Evolutionary conservation across 2,113 vertebrate genomes (phyloP).

Genomic region (Phaetusa simplex): DNA sequence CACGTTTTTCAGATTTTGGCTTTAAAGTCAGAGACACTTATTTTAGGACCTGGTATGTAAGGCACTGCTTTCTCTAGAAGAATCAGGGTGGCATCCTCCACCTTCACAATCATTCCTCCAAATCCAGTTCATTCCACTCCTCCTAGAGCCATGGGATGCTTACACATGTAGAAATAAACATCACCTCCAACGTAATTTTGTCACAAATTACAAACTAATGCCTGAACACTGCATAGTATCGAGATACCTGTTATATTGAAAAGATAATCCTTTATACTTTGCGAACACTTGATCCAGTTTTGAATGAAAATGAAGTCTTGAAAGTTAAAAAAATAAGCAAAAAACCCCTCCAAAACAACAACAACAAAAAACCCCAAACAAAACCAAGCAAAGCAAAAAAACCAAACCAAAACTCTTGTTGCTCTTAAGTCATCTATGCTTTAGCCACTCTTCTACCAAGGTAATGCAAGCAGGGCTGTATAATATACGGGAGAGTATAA

Average conservation of each 20-base stretch:
- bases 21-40: background rate
- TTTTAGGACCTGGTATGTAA: background rate
- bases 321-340: background rate
- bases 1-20: background rate
- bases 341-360: background rate
- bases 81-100: background rate
- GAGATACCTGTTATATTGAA: background rate
- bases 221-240: background rate
- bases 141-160: no score
- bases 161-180: background rate
- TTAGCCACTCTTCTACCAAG: background rate
- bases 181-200: background rate
- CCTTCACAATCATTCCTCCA: background rate
- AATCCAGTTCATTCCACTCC: background rate
- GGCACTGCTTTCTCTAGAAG: background rate
- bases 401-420: background rate
- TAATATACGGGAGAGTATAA: background rate
- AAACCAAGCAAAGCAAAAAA: background rate
- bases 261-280: background rate
- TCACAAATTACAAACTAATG: background rate
- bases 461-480: background rate
- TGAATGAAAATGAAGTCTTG: background rate
- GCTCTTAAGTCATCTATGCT: background rate
- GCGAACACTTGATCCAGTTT: background rate
- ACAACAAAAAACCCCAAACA: background rate